Percentiles rank a stretch among this genome's conserved stretches.
phyloP scores from a whole-genome alignment of 2,113 vertebrate species.

The Mesoclemmys tuberculata region DNA sequence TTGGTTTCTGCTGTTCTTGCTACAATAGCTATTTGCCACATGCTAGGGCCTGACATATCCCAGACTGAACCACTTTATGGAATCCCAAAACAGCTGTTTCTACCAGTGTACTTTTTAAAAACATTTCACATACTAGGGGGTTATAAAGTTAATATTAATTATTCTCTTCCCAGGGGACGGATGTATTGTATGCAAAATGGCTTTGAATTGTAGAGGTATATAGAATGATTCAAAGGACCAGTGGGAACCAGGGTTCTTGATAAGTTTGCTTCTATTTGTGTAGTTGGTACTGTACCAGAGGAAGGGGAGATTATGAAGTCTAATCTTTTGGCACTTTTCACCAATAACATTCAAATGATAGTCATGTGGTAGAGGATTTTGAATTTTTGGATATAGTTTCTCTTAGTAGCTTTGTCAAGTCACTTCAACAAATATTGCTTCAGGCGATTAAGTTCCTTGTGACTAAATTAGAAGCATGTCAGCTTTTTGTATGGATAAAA shows the following conservation, averaged over 20 bases:
- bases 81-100: neutral
- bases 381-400: conserved; percentile 16
- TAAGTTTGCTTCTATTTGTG: neutral
- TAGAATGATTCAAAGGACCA: neutral
- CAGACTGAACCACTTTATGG: neutral
- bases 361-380: neutral
- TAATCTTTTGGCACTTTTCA: conserved; percentile 31
- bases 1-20: neutral
- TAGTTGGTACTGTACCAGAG: conserved; percentile 1
- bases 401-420: neutral
- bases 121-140: neutral
- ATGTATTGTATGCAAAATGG: neutral
- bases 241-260: neutral
- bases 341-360: neutral
- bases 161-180: neutral
- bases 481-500: neutral
- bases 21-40: neutral
- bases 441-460: neutral
- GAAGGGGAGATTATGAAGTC: conserved; percentile 2
- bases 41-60: neutral
- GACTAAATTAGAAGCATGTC: neutral
- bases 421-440: neutral
- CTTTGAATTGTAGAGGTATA: neutral
- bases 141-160: neutral
- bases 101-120: neutral